Percentiles rank a stretch among this genome's conserved stretches.
Conservation (phyloP, 2,797 vertebrate genomes). For the Orestias chungarensis region DNA sequence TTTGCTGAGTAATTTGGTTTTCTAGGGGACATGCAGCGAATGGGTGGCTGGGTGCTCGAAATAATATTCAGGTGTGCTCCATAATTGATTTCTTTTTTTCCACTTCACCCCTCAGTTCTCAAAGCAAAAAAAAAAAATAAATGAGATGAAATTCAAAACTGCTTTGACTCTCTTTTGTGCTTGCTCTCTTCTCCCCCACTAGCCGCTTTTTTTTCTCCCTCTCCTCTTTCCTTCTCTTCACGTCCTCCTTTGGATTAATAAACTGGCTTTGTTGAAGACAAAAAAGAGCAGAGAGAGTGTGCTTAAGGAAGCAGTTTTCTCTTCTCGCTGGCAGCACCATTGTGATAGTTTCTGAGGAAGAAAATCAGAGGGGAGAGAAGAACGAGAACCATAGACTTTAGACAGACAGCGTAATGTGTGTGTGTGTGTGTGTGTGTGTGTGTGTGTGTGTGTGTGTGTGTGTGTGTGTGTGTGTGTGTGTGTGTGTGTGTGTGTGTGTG, state of each 20-base stretch:
- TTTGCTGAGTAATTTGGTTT: slow-evolving; percentile 99
- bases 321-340: slow-evolving; percentile 64
- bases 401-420: slow-evolving; percentile 33
- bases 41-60: slow-evolving; percentile 86
- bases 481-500: slow-evolving; percentile 24
- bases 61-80: slow-evolving; percentile 99
- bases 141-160: slow-evolving; percentile 80
- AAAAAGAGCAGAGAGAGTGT: slow-evolving; percentile 73
- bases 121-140: slow-evolving; percentile 73
- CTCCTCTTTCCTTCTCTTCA: slow-evolving; percentile 46
- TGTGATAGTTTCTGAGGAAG: slow-evolving; percentile 64
- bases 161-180: slow-evolving; percentile 82
- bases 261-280: slow-evolving; percentile 83
- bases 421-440: slow-evolving; percentile 7
- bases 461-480: slow-evolving; percentile 10
- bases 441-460: slow-evolving; percentile 12
- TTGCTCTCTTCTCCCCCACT: slow-evolving; percentile 37
- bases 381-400: slow-evolving; percentile 28
- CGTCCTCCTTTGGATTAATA: slow-evolving; percentile 80
- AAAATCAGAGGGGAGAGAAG: slow-evolving; percentile 45
- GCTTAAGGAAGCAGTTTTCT: slow-evolving; percentile 80
- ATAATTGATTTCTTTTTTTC: slow-evolving; percentile 98
- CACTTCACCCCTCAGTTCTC: slow-evolving; percentile 78
- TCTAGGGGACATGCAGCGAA: slow-evolving; percentile 73
- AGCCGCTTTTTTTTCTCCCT: slow-evolving; percentile 12